phyloP scores from a whole-genome alignment of 2,113 vertebrate genomes.

The Isichthys henryi region DNA sequence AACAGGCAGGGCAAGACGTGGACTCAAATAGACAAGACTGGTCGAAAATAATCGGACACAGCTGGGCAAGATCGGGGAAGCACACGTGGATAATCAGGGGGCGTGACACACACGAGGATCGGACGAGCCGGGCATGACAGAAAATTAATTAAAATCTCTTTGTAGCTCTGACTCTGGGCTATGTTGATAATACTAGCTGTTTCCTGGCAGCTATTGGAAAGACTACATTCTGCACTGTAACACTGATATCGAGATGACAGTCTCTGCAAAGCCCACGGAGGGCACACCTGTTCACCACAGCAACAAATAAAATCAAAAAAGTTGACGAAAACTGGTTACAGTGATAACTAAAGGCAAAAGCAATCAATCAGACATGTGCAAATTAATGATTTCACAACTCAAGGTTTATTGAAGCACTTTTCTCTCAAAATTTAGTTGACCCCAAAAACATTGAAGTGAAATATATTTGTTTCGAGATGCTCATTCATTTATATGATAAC shows the following conservation, averaged over 20 bases:
- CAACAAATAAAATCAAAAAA: background rate
- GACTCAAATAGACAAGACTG: too few relatives aligned
- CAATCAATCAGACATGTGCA: background rate
- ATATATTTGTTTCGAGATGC: background rate
- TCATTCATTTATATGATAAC: background rate
- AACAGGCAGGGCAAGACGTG: too few relatives aligned
- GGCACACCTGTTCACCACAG: background rate
- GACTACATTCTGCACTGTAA: background rate
- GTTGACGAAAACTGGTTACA: background rate
- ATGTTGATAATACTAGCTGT: background rate
- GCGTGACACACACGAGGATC: too few relatives aligned
- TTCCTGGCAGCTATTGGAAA: conserved; percentile 3
- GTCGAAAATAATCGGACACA: too few relatives aligned
- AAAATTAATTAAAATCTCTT: background rate
- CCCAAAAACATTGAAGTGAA: background rate
- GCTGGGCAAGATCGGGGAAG: too few relatives aligned
- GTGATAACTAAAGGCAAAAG: background rate
- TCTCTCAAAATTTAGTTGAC: background rate
- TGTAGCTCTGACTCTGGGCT: background rate
- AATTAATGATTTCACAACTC: background rate
- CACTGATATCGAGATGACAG: background rate
- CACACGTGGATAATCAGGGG: too few relatives aligned
- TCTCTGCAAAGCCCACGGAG: background rate
- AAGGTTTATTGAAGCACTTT: background rate
- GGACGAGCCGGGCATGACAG: too few relatives aligned